Evolutionary conservation across 2,888 invertebrate species (phyloP).

Genomic region (Phrixothrix hirtus): DNA sequence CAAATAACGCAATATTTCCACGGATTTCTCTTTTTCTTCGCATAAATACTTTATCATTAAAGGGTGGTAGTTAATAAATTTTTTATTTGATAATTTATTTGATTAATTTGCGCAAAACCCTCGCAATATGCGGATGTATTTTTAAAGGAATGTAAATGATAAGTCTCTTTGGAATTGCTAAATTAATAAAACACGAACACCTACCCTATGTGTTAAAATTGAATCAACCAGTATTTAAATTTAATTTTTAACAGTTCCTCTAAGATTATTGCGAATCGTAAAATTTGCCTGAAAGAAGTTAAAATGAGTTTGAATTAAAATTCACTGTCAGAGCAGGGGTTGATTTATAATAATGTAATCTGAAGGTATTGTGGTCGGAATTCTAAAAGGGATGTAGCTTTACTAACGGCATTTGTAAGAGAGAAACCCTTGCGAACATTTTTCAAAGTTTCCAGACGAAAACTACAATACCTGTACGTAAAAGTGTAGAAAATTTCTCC

Average conservation of each 20-base stretch:
- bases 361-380: constrained; percentile 31
- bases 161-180: too few relatives aligned
- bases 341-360: constrained; percentile 38
- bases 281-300: neutral
- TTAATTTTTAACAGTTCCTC: too few relatives aligned
- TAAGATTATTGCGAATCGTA: neutral
- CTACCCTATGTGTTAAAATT: too few relatives aligned
- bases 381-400: constrained; percentile 16
- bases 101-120: too few relatives aligned
- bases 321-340: constrained; percentile 14
- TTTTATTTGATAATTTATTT: constrained; percentile 15
- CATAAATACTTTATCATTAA: too few relatives aligned
- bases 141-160: too few relatives aligned
- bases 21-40: too few relatives aligned
- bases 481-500: constrained; percentile 44
- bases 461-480: constrained; percentile 27
- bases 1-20: too few relatives aligned
- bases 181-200: too few relatives aligned
- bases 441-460: constrained; percentile 1
- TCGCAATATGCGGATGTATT: too few relatives aligned
- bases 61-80: constrained; percentile 19
- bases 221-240: too few relatives aligned
- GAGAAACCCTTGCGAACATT: neutral
- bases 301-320: constrained; percentile 12
- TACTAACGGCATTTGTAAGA: neutral